phyloP scores from a whole-genome alignment of 1,140 invertebrate genomes.

The Drosophila chauvacae region DNA sequence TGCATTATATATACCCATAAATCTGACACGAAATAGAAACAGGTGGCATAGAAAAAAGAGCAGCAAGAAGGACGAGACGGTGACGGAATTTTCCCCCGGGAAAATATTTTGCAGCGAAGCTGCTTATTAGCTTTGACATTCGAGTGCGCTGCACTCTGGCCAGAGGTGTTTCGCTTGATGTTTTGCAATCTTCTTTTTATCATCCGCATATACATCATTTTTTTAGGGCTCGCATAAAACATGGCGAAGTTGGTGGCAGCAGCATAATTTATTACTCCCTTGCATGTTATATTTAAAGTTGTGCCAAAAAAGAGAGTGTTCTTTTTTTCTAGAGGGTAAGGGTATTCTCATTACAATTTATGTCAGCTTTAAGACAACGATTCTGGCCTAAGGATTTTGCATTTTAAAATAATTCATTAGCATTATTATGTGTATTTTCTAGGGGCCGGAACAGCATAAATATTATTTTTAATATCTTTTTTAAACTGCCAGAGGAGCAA shows the following conservation, averaged over 20 bases:
- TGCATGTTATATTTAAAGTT: constrained; percentile 47
- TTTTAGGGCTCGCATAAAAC: constrained; percentile 43
- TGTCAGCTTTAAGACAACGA: not conserved
- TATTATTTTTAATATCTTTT: not conserved
- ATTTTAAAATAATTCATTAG: not conserved
- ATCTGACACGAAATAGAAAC: constrained; percentile 62
- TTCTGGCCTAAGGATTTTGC: no score
- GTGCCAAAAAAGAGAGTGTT: not conserved
- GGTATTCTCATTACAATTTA: not conserved
- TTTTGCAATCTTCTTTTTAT: constrained; percentile 47
- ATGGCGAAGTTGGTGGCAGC: constrained; percentile 5
- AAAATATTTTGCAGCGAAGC: constrained; percentile 37
- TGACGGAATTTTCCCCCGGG: constrained; percentile 27
- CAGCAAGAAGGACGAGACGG: not conserved
- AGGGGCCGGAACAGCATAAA: not conserved
- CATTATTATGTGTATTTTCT: not conserved
- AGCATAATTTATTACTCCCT: constrained; percentile 60
- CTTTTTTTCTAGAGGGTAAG: not conserved
- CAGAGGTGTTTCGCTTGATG: constrained; percentile 44
- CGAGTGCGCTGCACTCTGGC: constrained; percentile 39
- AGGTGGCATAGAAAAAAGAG: not conserved
- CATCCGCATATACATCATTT: constrained; percentile 44
- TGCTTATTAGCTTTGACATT: constrained; percentile 71
- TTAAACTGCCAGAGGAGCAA: no score
- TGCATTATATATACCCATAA: constrained; percentile 65